phyloP scores from a whole-genome alignment of 2,797 vertebrate species.

The Melanitta fusca region DNA sequence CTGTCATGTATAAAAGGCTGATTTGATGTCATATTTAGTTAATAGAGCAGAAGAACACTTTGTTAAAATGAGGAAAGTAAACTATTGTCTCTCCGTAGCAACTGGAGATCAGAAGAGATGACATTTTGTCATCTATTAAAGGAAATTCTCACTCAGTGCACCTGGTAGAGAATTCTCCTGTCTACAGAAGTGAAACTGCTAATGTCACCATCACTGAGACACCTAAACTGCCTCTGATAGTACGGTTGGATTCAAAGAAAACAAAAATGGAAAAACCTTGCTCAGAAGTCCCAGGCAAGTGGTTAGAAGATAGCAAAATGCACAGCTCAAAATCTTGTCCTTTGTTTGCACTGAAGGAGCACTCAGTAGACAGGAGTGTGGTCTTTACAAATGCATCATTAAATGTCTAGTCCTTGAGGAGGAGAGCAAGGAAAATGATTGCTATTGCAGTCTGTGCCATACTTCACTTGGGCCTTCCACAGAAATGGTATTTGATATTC shows the following conservation, averaged over 20 bases:
- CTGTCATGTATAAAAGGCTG: neutral
- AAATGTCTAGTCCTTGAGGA: neutral
- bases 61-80: neutral
- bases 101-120: neutral
- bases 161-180: neutral
- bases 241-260: neutral
- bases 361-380: neutral
- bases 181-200: neutral
- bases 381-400: neutral
- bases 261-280: neutral
- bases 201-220: neutral
- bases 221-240: neutral
- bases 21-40: neutral
- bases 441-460: neutral
- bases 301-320: neutral
- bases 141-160: neutral
- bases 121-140: neutral
- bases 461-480: neutral
- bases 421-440: neutral
- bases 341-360: neutral
- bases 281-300: neutral
- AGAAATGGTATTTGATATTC: neutral
- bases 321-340: neutral
- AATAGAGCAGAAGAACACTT: neutral
- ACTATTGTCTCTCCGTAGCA: neutral